Evolutionary conservation across 2,888 invertebrate genomes (phyloP).

Genomic region (Zele albiditarsus): DNA sequence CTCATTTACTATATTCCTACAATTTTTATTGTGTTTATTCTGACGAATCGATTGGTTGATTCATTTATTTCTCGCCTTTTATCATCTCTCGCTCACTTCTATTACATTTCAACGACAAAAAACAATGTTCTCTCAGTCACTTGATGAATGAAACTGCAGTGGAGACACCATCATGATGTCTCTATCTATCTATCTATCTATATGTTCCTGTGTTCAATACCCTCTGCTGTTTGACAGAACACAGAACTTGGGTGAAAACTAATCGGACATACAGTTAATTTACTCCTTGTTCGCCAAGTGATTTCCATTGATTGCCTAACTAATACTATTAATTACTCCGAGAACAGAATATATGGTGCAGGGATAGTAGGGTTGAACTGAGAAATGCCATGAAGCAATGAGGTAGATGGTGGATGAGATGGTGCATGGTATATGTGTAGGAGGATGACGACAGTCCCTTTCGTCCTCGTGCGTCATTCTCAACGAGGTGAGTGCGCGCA

Average conservation of each 20-base stretch:
- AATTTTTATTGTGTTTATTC: not conserved
- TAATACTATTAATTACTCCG: conserved; percentile 36
- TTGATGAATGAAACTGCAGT: no score
- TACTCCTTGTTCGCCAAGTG: conserved; percentile 33
- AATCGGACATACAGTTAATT: conserved; percentile 31
- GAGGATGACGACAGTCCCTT: not conserved
- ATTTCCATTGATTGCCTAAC: conserved; percentile 34
- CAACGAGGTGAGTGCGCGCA: not conserved
- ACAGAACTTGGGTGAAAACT: conserved; percentile 14
- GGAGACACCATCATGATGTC: no score
- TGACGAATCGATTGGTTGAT: not conserved
- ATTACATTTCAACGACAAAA: not conserved
- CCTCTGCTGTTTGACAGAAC: not conserved
- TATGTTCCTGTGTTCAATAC: no score
- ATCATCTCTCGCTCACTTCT: not conserved
- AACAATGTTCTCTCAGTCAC: not conserved
- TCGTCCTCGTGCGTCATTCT: not conserved
- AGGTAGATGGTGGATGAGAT: not conserved
- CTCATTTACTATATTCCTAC: not conserved
- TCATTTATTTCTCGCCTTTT: not conserved
- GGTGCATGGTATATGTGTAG: not conserved
- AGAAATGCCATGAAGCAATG: not conserved
- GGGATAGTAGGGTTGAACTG: not conserved
- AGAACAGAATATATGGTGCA: not conserved
- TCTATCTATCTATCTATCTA: no score